Conservation (phyloP, 2,113 vertebrate genomes). For the Onychostruthus taczanowskii region DNA sequence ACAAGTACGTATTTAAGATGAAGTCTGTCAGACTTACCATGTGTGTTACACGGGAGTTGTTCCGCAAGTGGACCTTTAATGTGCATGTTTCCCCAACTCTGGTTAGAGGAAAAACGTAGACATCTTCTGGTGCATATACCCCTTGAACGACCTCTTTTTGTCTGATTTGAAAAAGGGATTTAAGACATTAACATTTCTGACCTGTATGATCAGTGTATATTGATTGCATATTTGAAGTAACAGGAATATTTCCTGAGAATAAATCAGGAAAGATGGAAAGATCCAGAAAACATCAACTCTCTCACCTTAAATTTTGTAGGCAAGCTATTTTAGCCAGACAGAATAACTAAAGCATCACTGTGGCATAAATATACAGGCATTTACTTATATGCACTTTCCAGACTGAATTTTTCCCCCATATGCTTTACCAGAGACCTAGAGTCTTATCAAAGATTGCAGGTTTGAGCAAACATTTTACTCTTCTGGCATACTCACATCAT, state of each 20-base stretch:
- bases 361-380: neutral
- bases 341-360: neutral
- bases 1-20: neutral
- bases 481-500: neutral
- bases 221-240: neutral
- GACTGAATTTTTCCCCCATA: neutral
- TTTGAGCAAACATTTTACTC: neutral
- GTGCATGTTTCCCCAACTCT: slow-evolving; percentile 79
- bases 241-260: neutral
- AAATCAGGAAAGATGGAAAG: neutral
- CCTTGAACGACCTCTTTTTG: slow-evolving; percentile 69
- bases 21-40: slow-evolving; percentile 72
- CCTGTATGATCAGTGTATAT: neutral
- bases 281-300: neutral
- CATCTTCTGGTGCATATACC: slow-evolving; percentile 84
- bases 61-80: slow-evolving; percentile 89
- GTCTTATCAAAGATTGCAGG: neutral
- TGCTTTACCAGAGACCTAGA: neutral
- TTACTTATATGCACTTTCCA: neutral
- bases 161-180: slow-evolving; percentile 59
- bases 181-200: neutral
- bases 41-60: slow-evolving; percentile 82
- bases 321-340: neutral
- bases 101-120: slow-evolving; percentile 84
- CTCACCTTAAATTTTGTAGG: neutral